A percentile compares a stretch with the other conserved stretches of the same genome.
Evolutionary conservation across 2,888 invertebrate species (phyloP).

Genomic region (Erebia palarica): DNA sequence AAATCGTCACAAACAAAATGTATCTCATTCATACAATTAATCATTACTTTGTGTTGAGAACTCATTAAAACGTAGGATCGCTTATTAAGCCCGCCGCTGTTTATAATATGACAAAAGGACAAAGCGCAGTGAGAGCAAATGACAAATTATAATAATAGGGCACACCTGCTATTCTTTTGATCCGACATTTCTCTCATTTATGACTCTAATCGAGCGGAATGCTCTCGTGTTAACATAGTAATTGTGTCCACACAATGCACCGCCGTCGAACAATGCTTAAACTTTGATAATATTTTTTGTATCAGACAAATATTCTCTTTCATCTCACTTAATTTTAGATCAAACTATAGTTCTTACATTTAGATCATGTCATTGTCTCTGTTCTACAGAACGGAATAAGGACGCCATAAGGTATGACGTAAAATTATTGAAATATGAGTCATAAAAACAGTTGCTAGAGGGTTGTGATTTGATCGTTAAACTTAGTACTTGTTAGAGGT

Average conservation of each 20-base stretch:
- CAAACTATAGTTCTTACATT: slow-evolving; percentile 79
- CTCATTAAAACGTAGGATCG: slow-evolving; percentile 32
- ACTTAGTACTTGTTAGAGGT: slow-evolving; percentile 44
- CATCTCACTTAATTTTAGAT: slow-evolving; percentile 80
- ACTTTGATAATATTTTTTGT: slow-evolving; percentile 79
- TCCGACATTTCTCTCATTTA: slow-evolving; percentile 81
- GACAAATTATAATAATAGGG: slow-evolving; percentile 79
- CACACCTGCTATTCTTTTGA: slow-evolving; percentile 82
- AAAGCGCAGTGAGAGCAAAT: slow-evolving; percentile 69
- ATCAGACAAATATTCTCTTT: slow-evolving; percentile 76
- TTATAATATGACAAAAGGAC: slow-evolving; percentile 64
- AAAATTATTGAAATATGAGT: slow-evolving; percentile 39
- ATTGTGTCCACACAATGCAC: slow-evolving; percentile 73
- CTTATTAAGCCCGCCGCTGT: slow-evolving; percentile 59
- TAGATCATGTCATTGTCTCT: slow-evolving; percentile 78
- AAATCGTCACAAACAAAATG: background rate
- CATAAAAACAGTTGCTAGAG: slow-evolving; percentile 48
- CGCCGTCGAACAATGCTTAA: slow-evolving; percentile 71
- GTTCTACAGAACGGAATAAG: slow-evolving; percentile 48
- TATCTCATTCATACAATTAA: background rate
- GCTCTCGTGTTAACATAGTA: slow-evolving; percentile 69
- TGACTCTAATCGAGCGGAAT: slow-evolving; percentile 80
- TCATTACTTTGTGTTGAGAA: slow-evolving; percentile 15
- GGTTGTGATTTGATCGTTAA: slow-evolving; percentile 31
- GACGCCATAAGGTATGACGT: slow-evolving; percentile 15